Base-by-base conservation (phyloP, 2,113 vertebrate genomes). In the Urocitellus parryii region DNA sequence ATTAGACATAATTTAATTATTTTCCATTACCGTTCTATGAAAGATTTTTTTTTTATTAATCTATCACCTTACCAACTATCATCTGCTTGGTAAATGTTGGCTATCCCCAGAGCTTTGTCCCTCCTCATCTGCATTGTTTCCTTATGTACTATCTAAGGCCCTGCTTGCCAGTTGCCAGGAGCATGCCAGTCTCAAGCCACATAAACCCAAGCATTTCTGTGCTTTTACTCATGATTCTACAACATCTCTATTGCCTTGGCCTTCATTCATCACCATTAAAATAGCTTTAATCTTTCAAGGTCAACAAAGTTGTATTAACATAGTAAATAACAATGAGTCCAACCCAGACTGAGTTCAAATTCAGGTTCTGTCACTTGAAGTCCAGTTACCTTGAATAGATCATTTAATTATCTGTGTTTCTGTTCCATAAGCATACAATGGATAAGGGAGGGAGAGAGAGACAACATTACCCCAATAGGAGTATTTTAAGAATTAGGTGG, bases 1-100 rank as follows among this genome's bases (percentile, higher is more conserved):
- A 67, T 76, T 87, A 58, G 72, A 65, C 53, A 81, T 92, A 88
- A 72, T 96, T 95, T 70, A 92, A 94, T 91, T 97, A 82, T 67
- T 93, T 93, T 22, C 65, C 34, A 86, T 93, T 91, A 58, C 42
- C 51, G 72, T 80, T 84, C 74, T 39, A 53, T 63, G 83, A 76
- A 96, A 83, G 20, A 79, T 2, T 10, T 56, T 34, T 58, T 91
- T 16, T 82, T 85, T 68, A 12, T 51, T 51, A 48, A 58, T 56
- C 56, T 56, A 24, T 83, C 73, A 73, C 12, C 58, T 81, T 94
- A 72, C 74, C 63, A 89, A 51, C 17, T 95, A 74, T 27, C 37
- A 45, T 74, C 89, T 83, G 58, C 48, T 27, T 68, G 74, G 22
- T 25, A 94, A 94, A 96, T 80, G 90, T 72, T 83, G 74, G 25